A percentile compares a stretch with the other conserved stretches of the same genome.
Conservation (phyloP, 2,113 vertebrate species). For the Leptodactylus fuscus region DNA sequence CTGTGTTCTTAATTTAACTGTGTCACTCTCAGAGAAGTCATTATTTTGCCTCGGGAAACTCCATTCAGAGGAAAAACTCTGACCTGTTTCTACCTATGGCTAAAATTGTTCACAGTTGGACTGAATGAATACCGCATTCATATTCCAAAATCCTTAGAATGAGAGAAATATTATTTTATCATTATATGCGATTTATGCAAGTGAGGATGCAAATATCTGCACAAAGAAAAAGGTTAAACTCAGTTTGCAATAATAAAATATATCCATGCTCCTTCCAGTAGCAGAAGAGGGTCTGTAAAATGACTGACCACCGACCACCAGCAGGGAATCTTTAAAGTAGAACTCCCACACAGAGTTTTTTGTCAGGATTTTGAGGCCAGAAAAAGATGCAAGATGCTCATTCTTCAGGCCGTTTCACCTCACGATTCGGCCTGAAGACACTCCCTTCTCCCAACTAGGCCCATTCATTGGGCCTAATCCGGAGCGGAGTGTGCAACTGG, state of each 20-base stretch:
- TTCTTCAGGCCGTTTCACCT: no score
- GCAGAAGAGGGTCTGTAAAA: not conserved
- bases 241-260: not conserved
- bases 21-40: conserved; percentile 8
- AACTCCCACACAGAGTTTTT: no score
- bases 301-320: not conserved
- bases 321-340: not conserved
- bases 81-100: not conserved
- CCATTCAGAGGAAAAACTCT: not conserved
- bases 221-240: not conserved
- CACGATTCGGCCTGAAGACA: no score
- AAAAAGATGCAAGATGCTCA: no score
- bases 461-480: no score
- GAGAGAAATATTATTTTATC: not conserved
- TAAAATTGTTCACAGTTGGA: not conserved
- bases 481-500: no score
- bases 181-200: not conserved
- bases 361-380: no score
- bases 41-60: not conserved
- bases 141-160: not conserved
- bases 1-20: conserved; percentile 25
- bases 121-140: not conserved
- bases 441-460: no score
- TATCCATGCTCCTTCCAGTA: not conserved
- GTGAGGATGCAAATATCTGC: not conserved